These are phyloP conservation scores for Luperina testacea DNA, from an alignment of 2,888 invertebrate genomes.

Conservation along the genomic window DNA sequence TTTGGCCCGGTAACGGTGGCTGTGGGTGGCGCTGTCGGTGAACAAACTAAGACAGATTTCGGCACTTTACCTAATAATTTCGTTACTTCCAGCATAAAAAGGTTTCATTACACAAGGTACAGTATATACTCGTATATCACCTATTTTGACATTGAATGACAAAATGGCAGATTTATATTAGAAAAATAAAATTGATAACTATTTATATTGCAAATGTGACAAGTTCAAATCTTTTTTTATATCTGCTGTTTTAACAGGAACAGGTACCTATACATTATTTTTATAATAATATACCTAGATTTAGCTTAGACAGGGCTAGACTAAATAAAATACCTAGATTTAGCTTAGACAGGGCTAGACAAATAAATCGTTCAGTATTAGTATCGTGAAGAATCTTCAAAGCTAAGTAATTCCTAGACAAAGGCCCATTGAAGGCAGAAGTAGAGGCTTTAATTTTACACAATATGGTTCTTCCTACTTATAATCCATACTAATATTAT, in stretches of 20 bases:
- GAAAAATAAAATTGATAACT: conserved; percentile 19
- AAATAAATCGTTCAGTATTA: not conserved
- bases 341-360: too few relatives aligned
- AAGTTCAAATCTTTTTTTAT: not conserved
- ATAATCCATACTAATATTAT: too few relatives aligned
- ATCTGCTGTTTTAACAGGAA: conserved; percentile 8
- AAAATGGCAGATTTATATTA: not conserved
- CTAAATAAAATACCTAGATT: not conserved
- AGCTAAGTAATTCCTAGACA: not conserved
- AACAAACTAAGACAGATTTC: not conserved
- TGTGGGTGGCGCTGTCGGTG: not conserved
- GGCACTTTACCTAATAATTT: not conserved
- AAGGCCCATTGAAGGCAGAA: not conserved
- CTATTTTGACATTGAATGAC: not conserved
- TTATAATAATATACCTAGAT: not conserved
- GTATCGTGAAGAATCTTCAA: not conserved
- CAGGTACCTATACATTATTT: conserved; percentile 26
- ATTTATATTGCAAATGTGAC: not conserved
- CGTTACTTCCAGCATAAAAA: not conserved
- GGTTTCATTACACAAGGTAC: conserved; percentile 13
- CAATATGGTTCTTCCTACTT: not conserved
- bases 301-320: too few relatives aligned
- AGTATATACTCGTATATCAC: too few relatives aligned
- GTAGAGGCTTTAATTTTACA: too few relatives aligned
- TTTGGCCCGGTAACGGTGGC: not conserved